Base-by-base conservation (phyloP, 1,140 invertebrate species). In the Lordiphosa mommai region DNA sequence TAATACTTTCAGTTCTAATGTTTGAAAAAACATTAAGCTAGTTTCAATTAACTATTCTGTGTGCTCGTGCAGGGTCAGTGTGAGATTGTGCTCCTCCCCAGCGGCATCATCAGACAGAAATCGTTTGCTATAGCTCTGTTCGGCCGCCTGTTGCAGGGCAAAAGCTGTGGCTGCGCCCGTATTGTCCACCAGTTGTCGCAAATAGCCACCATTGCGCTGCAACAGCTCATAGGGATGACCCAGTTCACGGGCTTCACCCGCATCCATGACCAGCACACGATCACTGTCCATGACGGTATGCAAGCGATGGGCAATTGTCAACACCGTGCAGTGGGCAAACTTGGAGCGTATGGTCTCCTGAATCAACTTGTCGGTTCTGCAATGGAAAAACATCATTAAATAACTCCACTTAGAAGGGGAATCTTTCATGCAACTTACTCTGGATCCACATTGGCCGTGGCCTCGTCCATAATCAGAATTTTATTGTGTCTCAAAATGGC, bases 301-400 rank as follows among this genome's bases (percentile, higher is more conserved):
- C 6, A 96, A 88, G 29, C 95, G 90, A 89, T 96, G 95, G 8
- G 95, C 95, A 68, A 96, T 96, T 1, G 95, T 96, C 5, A 97
- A 89, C 7, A 96, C 93, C 0, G 95, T 96, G 53, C 93, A 94
- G 49, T 92, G 86, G 0, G 88, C 88, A 89, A 96, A 96, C 65
- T 93, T 92, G 27, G 90, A 91, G 32, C 93, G 92, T 67, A 92
- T 92, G 13, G 92, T 96, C 89, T 90, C 91, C 89, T 92, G 92
- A 66, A 92, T 95, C 34, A 92, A 92, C 89, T 89, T 93, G 91
- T 92, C 93, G 2, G 92, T 96, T 90, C 90, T 94, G 88, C 1
- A 16, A 48, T 1, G 30, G 5, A 46, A 12, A 23, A 14, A 27
- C 2, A 20, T 17, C 13, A 1, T 61, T 8, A 40, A 13, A 43